phyloP scores from a whole-genome alignment of 2,113 vertebrate genomes.

The Neotoma lepida region DNA sequence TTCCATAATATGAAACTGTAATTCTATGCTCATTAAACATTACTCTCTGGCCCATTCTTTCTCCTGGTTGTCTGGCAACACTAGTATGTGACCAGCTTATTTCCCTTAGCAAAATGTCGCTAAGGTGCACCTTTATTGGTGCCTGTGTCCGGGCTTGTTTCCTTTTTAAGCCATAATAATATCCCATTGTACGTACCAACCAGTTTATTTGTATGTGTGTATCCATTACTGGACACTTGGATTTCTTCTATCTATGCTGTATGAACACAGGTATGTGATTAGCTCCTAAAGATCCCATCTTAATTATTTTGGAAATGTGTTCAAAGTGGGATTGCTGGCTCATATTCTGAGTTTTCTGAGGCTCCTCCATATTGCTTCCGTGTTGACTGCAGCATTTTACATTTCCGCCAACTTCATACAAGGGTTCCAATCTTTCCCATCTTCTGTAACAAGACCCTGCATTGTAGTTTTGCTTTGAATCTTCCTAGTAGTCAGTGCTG shows the following conservation, averaged over 20 bases:
- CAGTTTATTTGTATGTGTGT: background rate
- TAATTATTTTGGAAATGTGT: background rate
- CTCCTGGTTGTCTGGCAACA: background rate
- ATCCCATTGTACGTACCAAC: background rate
- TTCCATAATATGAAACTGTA: background rate
- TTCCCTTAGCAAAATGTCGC: background rate
- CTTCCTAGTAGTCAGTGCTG: background rate
- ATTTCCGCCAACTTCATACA: background rate
- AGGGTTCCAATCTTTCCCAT: background rate
- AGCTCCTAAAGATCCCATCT: background rate
- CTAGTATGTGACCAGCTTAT: background rate
- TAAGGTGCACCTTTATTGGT: background rate
- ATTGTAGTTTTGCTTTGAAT: background rate
- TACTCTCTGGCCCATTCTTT: background rate
- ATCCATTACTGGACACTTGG: background rate
- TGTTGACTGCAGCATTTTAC: background rate
- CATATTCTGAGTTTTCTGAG: background rate
- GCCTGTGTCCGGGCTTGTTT: background rate
- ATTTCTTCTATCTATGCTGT: background rate
- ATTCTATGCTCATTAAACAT: background rate
- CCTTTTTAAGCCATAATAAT: background rate
- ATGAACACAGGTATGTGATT: background rate
- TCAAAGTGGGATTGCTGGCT: background rate
- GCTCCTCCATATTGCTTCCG: background rate
- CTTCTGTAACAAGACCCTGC: background rate